Percentiles rank a stretch among this genome's conserved stretches.
phyloP scores from a whole-genome alignment of 92 coral and sea anemone genomes.

The Phenganax stokvisi region DNA sequence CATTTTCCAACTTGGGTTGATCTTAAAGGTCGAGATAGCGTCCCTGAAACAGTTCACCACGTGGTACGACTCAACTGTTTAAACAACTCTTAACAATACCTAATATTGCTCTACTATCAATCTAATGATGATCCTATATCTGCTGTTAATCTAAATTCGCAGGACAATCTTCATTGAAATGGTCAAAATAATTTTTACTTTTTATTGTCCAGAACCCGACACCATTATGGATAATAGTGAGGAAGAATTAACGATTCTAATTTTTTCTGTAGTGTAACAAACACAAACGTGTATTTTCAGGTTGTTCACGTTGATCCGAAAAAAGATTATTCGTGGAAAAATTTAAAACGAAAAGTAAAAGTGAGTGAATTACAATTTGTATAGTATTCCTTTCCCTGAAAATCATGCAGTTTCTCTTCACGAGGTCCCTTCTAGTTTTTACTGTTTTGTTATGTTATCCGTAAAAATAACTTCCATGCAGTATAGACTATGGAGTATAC shows the following conservation, averaged over 20 bases:
- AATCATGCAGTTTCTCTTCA: neutral
- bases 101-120: too few species aligned
- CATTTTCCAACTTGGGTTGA: conserved; percentile 99
- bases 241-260: neutral
- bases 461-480: too few species aligned
- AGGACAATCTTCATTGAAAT: too few species aligned
- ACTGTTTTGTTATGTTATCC: too few species aligned
- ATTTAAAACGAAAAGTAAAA: conserved; percentile 59
- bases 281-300: conserved; percentile 22
- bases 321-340: conserved; percentile 78
- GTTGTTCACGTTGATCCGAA: conserved; percentile 80
- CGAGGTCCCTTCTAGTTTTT: neutral
- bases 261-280: neutral
- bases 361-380: conserved; percentile 36
- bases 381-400: neutral
- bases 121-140: too few species aligned
- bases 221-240: neutral
- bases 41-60: conserved; percentile 96
- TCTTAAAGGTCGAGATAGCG: conserved; percentile 89
- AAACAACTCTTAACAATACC: too few species aligned
- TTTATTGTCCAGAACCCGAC: neutral
- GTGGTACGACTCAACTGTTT: conserved; percentile 55
- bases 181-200: neutral
- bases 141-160: too few species aligned
- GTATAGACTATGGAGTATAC: neutral